Evolutionary conservation across 2,797 vertebrate species (phyloP).

Genomic region (Micropoecilia bifurca): DNA sequence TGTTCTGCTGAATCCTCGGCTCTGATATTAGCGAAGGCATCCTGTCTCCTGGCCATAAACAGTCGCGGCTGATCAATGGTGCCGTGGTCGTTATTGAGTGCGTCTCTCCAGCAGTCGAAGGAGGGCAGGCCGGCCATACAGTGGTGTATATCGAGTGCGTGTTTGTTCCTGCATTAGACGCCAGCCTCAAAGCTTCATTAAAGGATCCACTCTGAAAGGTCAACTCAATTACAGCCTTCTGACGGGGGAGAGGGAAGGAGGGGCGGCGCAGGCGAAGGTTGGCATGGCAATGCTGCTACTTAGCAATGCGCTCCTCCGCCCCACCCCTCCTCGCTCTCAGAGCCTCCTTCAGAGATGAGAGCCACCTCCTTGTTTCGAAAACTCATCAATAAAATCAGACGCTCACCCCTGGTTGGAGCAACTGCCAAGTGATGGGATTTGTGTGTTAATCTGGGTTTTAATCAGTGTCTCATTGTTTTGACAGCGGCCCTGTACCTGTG

Average conservation of each 20-base stretch:
- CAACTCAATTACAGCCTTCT: constrained; percentile 88
- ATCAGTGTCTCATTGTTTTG: constrained; percentile 46
- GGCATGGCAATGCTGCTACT: constrained; percentile 82
- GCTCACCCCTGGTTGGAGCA: constrained; percentile 30
- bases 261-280: constrained; percentile 71
- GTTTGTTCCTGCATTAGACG: constrained; percentile 78
- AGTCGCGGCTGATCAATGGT: constrained; percentile 68
- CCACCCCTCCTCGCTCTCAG: constrained; percentile 31
- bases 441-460: constrained; percentile 36
- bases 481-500: constrained; percentile 96
- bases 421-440: constrained; percentile 18
- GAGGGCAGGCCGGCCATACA: constrained; percentile 64
- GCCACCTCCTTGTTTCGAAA: constrained; percentile 75
- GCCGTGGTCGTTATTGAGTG: constrained; percentile 74
- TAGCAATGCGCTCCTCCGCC: constrained; percentile 60
- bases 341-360: constrained; percentile 73
- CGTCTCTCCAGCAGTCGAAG: constrained; percentile 64
- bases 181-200: constrained; percentile 85
- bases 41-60: constrained; percentile 54
- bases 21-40: constrained; percentile 59
- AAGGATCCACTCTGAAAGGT: constrained; percentile 86
- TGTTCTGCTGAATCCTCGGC: constrained; percentile 26
- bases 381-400: constrained; percentile 78
- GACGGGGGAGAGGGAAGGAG: constrained; percentile 49
- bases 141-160: constrained; percentile 75